Evolutionary conservation across 1,140 invertebrate species (phyloP), one percentile per base, ranked within the genome.

Genomic region (Philaenus spumarius): DNA sequence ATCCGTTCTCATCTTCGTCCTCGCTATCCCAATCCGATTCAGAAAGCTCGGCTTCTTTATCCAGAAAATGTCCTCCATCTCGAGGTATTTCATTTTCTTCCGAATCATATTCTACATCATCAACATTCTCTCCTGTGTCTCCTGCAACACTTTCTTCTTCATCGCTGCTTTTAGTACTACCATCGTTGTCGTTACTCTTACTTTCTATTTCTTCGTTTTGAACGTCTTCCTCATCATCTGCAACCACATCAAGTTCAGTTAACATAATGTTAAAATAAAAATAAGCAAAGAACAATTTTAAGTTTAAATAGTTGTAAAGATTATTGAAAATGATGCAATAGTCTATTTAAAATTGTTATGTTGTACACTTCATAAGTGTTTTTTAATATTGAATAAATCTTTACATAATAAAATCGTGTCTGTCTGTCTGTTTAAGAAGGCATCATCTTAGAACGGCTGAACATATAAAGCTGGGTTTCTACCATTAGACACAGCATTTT

Each of bases 31-130:
- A 85, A 61, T 91, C 89, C 37, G 86, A 87, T 67, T 90, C 90
- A 7, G 89, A 91, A 12, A 95, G 69, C 67, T 93, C 90, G 0
- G 91, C 91, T 73, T 95, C 91, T 37, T 84, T 77, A 55, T 95
- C 90, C 22, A 93, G 74, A 75, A 91, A 95, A 24, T 86, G 83
- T 46, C 72, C 71, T 71, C 23, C 78, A 74, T 45, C 77, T 73
- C 62, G 75, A 77, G 73, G 67, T 62, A 85, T 77, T 74, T 87
- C 85, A 72, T 89, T 87, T 68, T 89, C 86, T 67, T 88, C 85
- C 0, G 86, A 88, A 71, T 89, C 85, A 69, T 86, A 86, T 62
- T 82, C 80, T 12, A 85, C 71, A 55, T 67, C 62, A 30, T 73
- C 68, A 9, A 74, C 68, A 26, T 73, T 68, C 2, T 67, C 63